These are phyloP conservation scores for Chrysaora quinquecirrha DNA, from an alignment of 30 jellyfish, hydroid and myxozoan genomes.

Conservation along the genomic window DNA sequence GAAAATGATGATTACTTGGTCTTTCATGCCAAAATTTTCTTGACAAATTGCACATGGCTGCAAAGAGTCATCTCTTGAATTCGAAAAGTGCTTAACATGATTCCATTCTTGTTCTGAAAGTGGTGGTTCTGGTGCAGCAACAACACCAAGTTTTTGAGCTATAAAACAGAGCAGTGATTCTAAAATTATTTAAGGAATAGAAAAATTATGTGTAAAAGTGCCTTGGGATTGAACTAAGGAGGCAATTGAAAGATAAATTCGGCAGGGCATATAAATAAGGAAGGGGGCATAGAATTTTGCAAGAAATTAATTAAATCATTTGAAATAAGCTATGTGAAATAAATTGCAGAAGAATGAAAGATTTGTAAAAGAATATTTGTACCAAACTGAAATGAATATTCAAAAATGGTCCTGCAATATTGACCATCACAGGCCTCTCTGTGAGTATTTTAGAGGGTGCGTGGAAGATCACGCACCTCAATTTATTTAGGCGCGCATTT, in stretches of 20 bases:
- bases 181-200: no score
- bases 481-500: no score
- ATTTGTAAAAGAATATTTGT: no score
- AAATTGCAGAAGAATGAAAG: no score
- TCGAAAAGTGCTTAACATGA: conserved; percentile 20
- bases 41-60: conserved; percentile 71
- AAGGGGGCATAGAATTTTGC: no score
- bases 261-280: no score
- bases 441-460: no score
- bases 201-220: background rate
- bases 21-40: conserved; percentile 47
- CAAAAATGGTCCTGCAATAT: no score
- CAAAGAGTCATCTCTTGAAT: conserved; percentile 48
- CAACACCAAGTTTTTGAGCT: conserved; percentile 65
- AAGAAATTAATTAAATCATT: background rate
- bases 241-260: no score
- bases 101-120: conserved; percentile 61
- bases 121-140: conserved; percentile 40
- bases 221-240: background rate
- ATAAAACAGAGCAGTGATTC: background rate
- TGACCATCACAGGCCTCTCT: no score
- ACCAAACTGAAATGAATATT: no score
- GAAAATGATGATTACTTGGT: conserved; percentile 16
- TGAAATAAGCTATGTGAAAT: background rate
- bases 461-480: no score